phyloP scores from a whole-genome alignment of 2,113 vertebrate genomes.

The Lichenostomus cassidix region DNA sequence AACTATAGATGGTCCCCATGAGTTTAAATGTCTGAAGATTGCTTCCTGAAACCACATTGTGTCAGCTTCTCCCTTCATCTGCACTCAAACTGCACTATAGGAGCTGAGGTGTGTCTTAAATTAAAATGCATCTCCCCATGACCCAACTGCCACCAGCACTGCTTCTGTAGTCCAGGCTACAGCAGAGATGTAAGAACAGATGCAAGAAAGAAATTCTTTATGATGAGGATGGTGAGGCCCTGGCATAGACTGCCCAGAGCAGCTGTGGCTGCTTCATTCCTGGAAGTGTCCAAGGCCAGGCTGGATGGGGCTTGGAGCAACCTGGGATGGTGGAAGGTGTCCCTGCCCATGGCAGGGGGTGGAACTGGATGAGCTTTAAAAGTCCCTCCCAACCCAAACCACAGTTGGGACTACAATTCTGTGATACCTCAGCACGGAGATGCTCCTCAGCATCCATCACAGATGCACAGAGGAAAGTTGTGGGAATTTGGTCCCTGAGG shows the following conservation, averaged over 20 bases:
- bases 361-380: background rate
- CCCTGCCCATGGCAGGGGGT: rapidly evolving
- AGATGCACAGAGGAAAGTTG: rapidly evolving
- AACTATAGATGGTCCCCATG: rapidly evolving
- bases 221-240: rapidly evolving
- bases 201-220: background rate
- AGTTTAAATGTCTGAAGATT: background rate
- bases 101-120: background rate
- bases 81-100: background rate
- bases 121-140: background rate
- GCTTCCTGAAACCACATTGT: background rate
- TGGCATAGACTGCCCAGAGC: background rate
- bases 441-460: background rate
- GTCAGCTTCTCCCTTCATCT: background rate
- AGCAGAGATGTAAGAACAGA: background rate
- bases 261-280: background rate
- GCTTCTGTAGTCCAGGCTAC: background rate
- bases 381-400: background rate
- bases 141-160: background rate
- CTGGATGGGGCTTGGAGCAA: rapidly evolving
- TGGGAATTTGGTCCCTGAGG: background rate
- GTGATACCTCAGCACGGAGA: rapidly evolving
- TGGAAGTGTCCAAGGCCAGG: rapidly evolving
- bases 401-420: background rate
- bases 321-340: rapidly evolving